Base-by-base conservation (phyloP, 2,113 vertebrate species). In the Seriola rivoliana region DNA sequence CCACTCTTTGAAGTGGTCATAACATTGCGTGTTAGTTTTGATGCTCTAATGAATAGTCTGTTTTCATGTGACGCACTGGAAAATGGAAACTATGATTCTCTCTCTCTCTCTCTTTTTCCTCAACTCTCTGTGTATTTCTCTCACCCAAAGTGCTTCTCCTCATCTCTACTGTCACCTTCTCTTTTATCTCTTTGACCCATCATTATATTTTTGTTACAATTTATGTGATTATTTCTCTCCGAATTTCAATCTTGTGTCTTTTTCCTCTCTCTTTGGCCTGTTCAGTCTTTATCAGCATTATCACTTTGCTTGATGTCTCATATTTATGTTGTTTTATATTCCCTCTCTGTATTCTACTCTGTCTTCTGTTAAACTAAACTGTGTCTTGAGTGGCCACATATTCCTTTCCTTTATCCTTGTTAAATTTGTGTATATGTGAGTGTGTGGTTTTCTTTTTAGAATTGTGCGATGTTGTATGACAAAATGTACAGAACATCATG, bases 21-120 rank as follows among this genome's bases (percentile, higher is more conserved):
- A 89, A 75, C 75, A 77, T 84, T 73, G 85, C 75, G 50, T 88
- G 90, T 85, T 83, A 84, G 80, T 90, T 89, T 87, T 88, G 86
- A 93, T 90, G 90, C 85, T 89, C 81, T 89, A 90, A 92, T 92
- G 91, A 93, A 92, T 82, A 81, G 77, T 72, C 85, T 71, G 89
- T 86, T 91, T 90, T 91, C 77, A 84, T 89, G 82, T 79, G 87
- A 91, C 85, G 85, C 87, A 75, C 82, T 81, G 80, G 87, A 91
- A 91, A 89, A 91, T 90, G 90, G 91, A 93, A 93, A 92, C 78
- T 89, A 79, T 85, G 86, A 92, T 84, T 85, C 85, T 69, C 69
- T 21, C 42, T 55, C 38, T 71, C 29, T 71, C 12, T 64, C 65
- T 63, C 21, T 66, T 36, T 78, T 38, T 81, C 73, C 73, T 66